Base-by-base conservation (phyloP, 2,113 vertebrate genomes). In the Macquaria ambigua region DNA sequence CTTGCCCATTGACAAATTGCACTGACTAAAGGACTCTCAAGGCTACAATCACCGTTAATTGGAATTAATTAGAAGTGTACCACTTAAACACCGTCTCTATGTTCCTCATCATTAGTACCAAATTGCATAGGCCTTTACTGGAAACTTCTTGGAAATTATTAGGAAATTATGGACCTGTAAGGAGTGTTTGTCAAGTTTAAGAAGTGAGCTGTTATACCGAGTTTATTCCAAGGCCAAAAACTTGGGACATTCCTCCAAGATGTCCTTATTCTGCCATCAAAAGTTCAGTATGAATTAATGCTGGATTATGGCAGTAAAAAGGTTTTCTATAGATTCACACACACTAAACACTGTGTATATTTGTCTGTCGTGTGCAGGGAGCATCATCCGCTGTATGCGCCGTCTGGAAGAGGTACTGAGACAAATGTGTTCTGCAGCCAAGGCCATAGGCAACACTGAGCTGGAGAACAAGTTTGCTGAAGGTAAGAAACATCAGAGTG, bases 401-500 rank as follows among this genome's bases (percentile, higher is more conserved):
- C 96, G 98, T 18, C 91, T 99, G 28, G 98, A 99, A 87, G 98
- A 99, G 89, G 88, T 99, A 21, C 96, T 99, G 50, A 95, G 98
- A 68, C 98, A 99, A 85, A 99, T 99, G 98, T 99, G 98, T 84
- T 98, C 98, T 77, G 98, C 98, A 31, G 97, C 98, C 86, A 99
- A 99, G 93, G 98, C 98, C 90, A 99, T 99, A 66, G 98, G 98
- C 83, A 99, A 99, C 94, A 99, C 98, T 0, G 98, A 99, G 58
- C 90, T 99, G 95, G 98, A 99, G 96, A 99, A 99, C 84, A 99
- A 99, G 89, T 99, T 99, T 91, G 96, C 98, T 73, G 97, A 98
- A 93, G 98, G 98, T 99, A 90, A 84, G 95, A 75, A 50, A 50
- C 20, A 0, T 9, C 9, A 18, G 4, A 6, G 3, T 43, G 8